These are phyloP conservation scores for Hormaphis cornu DNA, from an alignment of 1,140 invertebrate species.

Conservation along the genomic window DNA sequence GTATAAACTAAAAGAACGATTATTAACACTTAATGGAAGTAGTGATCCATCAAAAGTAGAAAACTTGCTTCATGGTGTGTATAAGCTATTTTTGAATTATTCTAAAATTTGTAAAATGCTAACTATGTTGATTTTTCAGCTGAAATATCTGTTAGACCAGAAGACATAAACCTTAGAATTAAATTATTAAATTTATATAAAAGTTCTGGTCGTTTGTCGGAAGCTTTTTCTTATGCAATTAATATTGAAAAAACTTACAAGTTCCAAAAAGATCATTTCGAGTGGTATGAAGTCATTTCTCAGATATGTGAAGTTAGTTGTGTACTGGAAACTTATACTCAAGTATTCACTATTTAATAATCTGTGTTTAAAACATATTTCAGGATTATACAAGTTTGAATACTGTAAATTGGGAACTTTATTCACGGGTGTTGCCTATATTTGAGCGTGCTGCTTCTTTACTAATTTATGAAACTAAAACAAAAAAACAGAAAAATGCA, in stretches of 20 bases:
- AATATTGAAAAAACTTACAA: conserved; percentile 16
- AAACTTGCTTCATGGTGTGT: conserved; percentile 18
- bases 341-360: conserved; percentile 23
- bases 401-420: conserved; percentile 27
- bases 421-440: background rate
- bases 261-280: conserved; percentile 38
- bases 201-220: conserved; percentile 9
- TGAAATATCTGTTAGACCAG: conserved; percentile 10
- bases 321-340: background rate
- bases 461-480: conserved; percentile 6
- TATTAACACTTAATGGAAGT: conserved; percentile 45
- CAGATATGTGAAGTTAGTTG: conserved; percentile 45
- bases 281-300: conserved; percentile 69
- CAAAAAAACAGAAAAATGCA: background rate
- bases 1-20: conserved; percentile 61
- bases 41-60: conserved; percentile 34
- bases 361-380: background rate
- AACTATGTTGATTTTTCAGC: background rate
- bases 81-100: background rate
- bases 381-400: background rate
- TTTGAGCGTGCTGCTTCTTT: conserved; percentile 16
- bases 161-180: conserved; percentile 13
- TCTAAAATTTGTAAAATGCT: background rate
- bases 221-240: conserved; percentile 8
- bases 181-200: conserved; percentile 22